A percentile compares a stretch with the other conserved stretches of the same genome.
Conservation (phyloP, 2,797 vertebrate species). For the Oreochromis mossambicus region DNA sequence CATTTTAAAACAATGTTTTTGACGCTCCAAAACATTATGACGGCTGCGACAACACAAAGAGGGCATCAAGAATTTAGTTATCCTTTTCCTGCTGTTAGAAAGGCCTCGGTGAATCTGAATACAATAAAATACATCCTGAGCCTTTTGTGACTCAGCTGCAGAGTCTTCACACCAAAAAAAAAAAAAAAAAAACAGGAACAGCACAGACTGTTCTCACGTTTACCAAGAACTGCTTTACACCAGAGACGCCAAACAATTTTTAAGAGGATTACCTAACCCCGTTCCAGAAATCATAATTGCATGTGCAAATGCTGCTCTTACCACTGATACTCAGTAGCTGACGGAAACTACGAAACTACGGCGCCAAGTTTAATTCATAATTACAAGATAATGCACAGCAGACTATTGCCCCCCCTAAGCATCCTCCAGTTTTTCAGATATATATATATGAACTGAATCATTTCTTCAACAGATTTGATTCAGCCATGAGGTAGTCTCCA, state of each 20-base stretch:
- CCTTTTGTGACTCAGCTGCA: neutral
- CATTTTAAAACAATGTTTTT: neutral
- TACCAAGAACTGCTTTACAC: neutral
- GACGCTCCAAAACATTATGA: neutral
- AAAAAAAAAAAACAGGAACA: neutral
- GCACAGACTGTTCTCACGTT: neutral
- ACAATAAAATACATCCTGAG: neutral
- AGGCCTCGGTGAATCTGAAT: neutral
- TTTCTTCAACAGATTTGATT: too few relatives aligned
- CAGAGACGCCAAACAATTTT: neutral
- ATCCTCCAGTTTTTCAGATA: neutral
- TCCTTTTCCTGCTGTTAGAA: neutral
- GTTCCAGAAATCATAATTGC: neutral
- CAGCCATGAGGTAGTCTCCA: too few relatives aligned
- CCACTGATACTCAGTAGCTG: neutral
- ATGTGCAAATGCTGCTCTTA: neutral
- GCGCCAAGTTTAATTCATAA: neutral
- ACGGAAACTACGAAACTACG: neutral
- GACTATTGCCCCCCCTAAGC: neutral
- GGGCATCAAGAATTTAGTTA: neutral
- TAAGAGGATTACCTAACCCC: neutral
- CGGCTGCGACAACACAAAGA: neutral
- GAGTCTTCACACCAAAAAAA: neutral
- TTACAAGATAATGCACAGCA: neutral
- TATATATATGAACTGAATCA: too few relatives aligned